Evolutionary conservation across 1,140 invertebrate genomes (phyloP).

Genomic region (Leptonema lineaticorne): DNA sequence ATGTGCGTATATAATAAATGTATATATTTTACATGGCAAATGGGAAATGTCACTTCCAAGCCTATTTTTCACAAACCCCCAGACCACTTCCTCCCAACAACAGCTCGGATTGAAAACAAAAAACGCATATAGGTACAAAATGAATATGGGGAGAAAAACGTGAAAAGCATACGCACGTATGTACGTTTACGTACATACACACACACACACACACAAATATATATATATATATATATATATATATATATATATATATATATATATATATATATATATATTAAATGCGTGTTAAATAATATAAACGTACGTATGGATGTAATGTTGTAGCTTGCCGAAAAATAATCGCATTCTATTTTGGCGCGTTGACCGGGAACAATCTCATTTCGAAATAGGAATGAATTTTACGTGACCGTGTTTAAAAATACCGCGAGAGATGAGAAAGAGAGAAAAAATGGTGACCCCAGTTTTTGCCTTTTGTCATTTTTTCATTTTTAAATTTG

Average conservation of each 20-base stretch:
- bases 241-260: no score
- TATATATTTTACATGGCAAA: constrained; percentile 42
- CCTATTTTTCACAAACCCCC: constrained; percentile 34
- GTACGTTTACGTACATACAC: no score
- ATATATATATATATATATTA: no score
- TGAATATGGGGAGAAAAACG: background rate
- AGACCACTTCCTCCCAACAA: constrained; percentile 36
- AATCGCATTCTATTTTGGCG: constrained; percentile 37
- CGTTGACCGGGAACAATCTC: constrained; percentile 42
- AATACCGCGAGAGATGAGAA: no score
- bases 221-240: no score
- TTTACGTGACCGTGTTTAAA: constrained; percentile 17
- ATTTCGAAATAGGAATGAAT: constrained; percentile 35
- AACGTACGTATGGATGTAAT: background rate
- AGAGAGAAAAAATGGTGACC: background rate
- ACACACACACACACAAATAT: no score
- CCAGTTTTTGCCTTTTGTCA: background rate
- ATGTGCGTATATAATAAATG: background rate
- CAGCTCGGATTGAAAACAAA: constrained; percentile 36
- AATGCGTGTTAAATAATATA: no score
- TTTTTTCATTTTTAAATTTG: background rate
- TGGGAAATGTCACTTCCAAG: constrained; percentile 42
- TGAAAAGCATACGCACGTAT: background rate
- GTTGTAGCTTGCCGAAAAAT: constrained; percentile 5
- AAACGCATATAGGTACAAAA: constrained; percentile 24